Percentiles rank a stretch among this genome's conserved stretches.
These are phyloP conservation scores for Sebastes cheni DNA, from an alignment of 2,797 vertebrate genomes.

Conservation along the genomic window DNA sequence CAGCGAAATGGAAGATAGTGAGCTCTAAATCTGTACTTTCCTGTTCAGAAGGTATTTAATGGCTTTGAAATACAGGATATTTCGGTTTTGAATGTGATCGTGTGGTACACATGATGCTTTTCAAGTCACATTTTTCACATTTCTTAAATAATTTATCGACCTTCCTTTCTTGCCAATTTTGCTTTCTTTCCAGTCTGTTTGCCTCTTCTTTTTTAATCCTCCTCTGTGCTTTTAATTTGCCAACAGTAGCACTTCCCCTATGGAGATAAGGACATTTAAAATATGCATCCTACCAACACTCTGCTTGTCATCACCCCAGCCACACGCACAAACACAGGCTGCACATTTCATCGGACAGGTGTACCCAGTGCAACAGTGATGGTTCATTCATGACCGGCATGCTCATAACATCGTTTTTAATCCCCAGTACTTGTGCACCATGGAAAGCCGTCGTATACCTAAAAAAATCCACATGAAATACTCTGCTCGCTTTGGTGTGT, in stretches of 20 bases:
- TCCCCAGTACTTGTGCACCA: background rate
- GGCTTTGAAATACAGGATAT: background rate
- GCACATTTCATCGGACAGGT: constrained; percentile 38
- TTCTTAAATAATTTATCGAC: background rate
- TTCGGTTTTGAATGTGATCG: background rate
- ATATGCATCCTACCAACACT: constrained; percentile 28
- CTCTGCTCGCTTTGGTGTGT: background rate
- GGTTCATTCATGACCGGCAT: constrained; percentile 30
- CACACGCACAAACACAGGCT: background rate
- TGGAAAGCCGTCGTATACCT: background rate
- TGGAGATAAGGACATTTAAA: constrained; percentile 24
- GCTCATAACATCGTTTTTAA: background rate
- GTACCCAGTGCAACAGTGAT: constrained; percentile 5
- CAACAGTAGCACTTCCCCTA: constrained; percentile 17
- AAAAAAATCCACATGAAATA: background rate
- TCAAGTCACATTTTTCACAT: background rate
- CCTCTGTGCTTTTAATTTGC: constrained; percentile 14
- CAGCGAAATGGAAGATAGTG: background rate
- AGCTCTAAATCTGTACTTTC: background rate
- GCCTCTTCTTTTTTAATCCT: constrained; percentile 3
- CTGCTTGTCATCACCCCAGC: constrained; percentile 19
- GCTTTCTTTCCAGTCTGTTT: background rate
- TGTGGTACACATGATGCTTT: background rate
- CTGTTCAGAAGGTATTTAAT: background rate
- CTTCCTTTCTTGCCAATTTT: background rate